These are phyloP conservation scores for Alfaro cultratus DNA, from an alignment of 2,797 vertebrate genomes.

Conservation along the genomic window DNA sequence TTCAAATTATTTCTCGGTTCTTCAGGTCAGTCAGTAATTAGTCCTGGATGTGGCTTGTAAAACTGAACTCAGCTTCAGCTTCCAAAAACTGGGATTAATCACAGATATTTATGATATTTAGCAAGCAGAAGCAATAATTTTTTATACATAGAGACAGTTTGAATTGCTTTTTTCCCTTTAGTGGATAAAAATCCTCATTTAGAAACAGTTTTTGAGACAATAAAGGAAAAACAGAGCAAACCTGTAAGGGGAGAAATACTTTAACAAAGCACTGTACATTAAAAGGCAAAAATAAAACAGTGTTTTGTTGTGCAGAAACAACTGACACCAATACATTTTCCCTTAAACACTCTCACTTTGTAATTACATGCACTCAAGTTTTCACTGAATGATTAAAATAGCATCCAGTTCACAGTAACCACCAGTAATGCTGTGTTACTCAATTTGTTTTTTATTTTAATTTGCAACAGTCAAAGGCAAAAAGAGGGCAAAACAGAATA, in stretches of 20 bases:
- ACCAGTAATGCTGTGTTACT: background rate
- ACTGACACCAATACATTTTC: background rate
- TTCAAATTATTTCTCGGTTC: background rate
- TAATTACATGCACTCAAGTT: background rate
- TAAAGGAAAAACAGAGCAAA: background rate
- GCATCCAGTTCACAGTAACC: background rate
- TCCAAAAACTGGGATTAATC: background rate
- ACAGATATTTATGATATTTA: background rate
- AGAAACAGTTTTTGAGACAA: background rate
- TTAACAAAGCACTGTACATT: background rate
- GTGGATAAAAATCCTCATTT: background rate
- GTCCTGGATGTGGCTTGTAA: no score
- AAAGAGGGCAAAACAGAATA: background rate
- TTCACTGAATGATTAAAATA: background rate
- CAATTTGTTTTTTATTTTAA: background rate
- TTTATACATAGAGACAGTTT: background rate
- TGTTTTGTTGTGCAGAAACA: slow-evolving; percentile 1
- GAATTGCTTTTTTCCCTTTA: background rate
- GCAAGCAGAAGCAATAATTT: background rate
- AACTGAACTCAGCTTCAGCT: background rate
- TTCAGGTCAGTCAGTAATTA: background rate
- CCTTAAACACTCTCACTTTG: background rate
- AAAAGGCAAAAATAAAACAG: background rate
- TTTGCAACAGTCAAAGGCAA: background rate
- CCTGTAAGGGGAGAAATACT: no score